Evolutionary conservation across 2,797 vertebrate species (phyloP).

Genomic region (Poecile montanus): DNA sequence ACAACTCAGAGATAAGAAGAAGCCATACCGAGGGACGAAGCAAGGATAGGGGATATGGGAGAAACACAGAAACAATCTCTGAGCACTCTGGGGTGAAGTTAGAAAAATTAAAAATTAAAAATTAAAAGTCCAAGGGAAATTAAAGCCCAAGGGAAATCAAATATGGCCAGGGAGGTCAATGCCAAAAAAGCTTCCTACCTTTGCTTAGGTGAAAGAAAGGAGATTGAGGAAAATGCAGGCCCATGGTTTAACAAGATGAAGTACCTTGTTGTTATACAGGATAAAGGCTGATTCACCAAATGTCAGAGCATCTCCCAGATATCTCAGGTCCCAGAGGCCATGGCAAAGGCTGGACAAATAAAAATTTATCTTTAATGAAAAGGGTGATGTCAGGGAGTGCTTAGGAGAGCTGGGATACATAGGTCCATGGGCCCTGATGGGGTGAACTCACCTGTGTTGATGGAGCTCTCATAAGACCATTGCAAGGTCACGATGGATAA

Average conservation of each 20-base stretch:
- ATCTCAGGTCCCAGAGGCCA: neutral
- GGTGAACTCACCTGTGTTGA: neutral
- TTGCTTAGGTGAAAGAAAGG: neutral
- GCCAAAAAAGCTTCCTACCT: neutral
- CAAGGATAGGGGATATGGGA: neutral
- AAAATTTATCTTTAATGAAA: neutral
- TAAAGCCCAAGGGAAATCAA: neutral
- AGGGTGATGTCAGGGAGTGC: neutral
- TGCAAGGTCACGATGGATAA: neutral
- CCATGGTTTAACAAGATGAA: fast-evolving
- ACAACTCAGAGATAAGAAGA: neutral
- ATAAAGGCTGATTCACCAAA: neutral
- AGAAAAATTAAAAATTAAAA: neutral
- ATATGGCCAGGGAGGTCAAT: neutral
- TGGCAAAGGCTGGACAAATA: neutral
- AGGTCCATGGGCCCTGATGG: neutral
- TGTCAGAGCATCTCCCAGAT: neutral
- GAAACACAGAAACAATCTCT: neutral
- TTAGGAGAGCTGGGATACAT: neutral
- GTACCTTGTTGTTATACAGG: neutral
- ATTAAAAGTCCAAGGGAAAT: no score
- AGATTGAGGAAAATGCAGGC: neutral
- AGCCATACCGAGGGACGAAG: neutral
- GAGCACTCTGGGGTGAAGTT: neutral
- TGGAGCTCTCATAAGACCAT: neutral